Conservation (phyloP, 2,113 vertebrate species). For the Clupea harengus region DNA sequence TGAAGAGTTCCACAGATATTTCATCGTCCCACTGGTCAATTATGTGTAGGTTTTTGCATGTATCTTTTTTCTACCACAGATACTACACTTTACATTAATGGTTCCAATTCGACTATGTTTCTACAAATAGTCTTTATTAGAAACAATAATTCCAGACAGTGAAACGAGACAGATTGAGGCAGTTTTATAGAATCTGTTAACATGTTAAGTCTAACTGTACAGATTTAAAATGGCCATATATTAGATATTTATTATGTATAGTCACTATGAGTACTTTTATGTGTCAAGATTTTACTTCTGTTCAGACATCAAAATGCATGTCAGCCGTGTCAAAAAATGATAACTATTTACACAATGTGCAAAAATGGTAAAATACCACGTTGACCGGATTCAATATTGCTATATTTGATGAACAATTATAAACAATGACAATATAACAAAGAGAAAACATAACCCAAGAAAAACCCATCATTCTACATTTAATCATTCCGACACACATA, state of each 20-base stretch:
- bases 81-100: not conserved
- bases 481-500: slow-evolving; percentile 48
- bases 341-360: slow-evolving; percentile 73
- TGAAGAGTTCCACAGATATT: not conserved
- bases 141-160: slow-evolving; percentile 35
- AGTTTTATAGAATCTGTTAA: slow-evolving; percentile 30
- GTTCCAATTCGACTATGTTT: slow-evolving; percentile 4
- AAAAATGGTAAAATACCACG: slow-evolving; percentile 61
- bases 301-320: slow-evolving; percentile 28
- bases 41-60: not conserved
- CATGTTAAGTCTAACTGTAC: not conserved
- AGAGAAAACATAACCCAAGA: slow-evolving; percentile 37
- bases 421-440: slow-evolving; percentile 44
- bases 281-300: slow-evolving; percentile 25
- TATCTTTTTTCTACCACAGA: not conserved
- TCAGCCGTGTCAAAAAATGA: slow-evolving; percentile 28
- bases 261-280: slow-evolving; percentile 7
- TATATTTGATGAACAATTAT: slow-evolving; percentile 49
- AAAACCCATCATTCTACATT: slow-evolving; percentile 53
- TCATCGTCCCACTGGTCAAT: not conserved
- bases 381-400: slow-evolving; percentile 69
- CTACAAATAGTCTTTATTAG: slow-evolving; percentile 18
- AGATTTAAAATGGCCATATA: not conserved
- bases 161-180: slow-evolving; percentile 21
- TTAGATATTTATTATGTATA: slow-evolving; percentile 12